Conservation (phyloP, 1,140 invertebrate genomes). For the Zelostemma sp. region DNA sequence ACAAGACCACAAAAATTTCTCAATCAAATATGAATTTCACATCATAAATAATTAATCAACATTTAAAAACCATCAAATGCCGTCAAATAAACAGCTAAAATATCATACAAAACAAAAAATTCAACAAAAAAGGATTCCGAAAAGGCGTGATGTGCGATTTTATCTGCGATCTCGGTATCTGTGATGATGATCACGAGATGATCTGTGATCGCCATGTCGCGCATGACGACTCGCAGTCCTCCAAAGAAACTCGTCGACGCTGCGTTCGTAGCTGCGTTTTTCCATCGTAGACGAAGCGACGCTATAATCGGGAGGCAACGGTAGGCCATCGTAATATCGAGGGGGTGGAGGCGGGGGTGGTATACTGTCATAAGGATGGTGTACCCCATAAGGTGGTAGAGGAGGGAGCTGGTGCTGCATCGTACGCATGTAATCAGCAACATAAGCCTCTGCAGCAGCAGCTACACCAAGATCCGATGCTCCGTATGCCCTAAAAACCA, state of each 20-base stretch:
- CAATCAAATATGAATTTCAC: too few relatives aligned
- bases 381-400: slow-evolving; percentile 76
- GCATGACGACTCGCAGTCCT: slow-evolving; percentile 74
- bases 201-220: slow-evolving; percentile 62
- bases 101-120: too few relatives aligned
- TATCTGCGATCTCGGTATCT: slow-evolving; percentile 68
- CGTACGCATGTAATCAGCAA: slow-evolving; percentile 84
- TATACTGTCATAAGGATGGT: slow-evolving; percentile 79
- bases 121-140: neutral
- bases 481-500: slow-evolving; percentile 56
- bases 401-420: slow-evolving; percentile 85
- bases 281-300: slow-evolving; percentile 73
- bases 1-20: too few relatives aligned
- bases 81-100: too few relatives aligned
- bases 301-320: slow-evolving; percentile 74
- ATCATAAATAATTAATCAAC: too few relatives aligned
- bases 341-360: slow-evolving; percentile 80
- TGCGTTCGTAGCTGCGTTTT: slow-evolving; percentile 87
- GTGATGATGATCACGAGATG: slow-evolving; percentile 66
- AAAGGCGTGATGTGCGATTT: slow-evolving; percentile 22
- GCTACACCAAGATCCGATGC: slow-evolving; percentile 68
- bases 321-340: slow-evolving; percentile 83
- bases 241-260: slow-evolving; percentile 92
- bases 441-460: slow-evolving; percentile 81
- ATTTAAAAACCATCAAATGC: too few relatives aligned